Conservation (phyloP, 2,113 vertebrate genomes). For the Phycodurus eques region DNA sequence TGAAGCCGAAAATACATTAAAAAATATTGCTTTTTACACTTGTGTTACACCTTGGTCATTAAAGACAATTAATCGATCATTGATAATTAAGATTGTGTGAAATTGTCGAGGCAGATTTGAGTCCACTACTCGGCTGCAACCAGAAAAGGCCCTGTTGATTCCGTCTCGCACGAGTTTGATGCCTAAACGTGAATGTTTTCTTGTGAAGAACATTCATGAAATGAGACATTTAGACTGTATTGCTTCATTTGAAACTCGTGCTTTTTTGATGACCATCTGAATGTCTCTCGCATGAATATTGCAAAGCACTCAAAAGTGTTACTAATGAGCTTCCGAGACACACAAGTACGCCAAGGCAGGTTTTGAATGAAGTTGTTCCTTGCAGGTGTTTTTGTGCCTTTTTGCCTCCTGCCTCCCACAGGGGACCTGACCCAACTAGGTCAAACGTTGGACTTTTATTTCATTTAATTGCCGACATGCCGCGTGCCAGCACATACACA, state of each 20-base stretch:
- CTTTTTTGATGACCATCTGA: neutral
- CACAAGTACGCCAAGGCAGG: slow-evolving; percentile 36
- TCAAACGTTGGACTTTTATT: slow-evolving; percentile 53
- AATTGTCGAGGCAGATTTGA: too few species aligned
- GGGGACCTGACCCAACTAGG: slow-evolving; percentile 45
- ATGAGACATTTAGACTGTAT: neutral
- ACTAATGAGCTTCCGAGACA: neutral
- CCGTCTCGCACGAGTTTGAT: too few species aligned
- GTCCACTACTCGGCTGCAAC: too few species aligned
- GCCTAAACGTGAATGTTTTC: too few species aligned
- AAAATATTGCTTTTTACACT: too few species aligned
- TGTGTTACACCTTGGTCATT: too few species aligned
- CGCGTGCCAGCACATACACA: slow-evolving; percentile 19
- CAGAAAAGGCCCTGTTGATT: too few species aligned
- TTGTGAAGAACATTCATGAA: too few species aligned
- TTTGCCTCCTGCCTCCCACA: slow-evolving; percentile 31
- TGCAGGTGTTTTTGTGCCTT: slow-evolving; percentile 47
- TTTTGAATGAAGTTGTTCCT: slow-evolving; percentile 56
- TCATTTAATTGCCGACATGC: slow-evolving; percentile 47
- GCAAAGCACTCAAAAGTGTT: neutral
- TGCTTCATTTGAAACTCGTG: neutral
- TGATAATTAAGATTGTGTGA: too few species aligned
- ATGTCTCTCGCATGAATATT: neutral
- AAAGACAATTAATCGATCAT: too few species aligned
- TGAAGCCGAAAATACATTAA: too few species aligned